A percentile compares a stretch with the other conserved stretches of the same genome.
These are phyloP conservation scores for Cabera pusaria DNA, from an alignment of 2,888 invertebrate species.

Conservation along the genomic window DNA sequence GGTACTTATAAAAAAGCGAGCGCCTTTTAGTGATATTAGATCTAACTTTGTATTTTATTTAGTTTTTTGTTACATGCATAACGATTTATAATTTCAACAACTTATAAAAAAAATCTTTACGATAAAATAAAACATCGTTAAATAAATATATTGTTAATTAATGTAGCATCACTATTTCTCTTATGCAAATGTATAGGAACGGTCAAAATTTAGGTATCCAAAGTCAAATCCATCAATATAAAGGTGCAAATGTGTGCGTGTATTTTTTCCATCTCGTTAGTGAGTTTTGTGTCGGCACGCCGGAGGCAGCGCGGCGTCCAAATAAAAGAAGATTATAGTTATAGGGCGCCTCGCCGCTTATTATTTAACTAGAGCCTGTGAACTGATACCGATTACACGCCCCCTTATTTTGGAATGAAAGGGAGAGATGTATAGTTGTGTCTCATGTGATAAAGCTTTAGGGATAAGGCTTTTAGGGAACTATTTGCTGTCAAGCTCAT, in stretches of 20 bases:
- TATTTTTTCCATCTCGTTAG: constrained; percentile 70
- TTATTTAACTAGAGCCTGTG: constrained; percentile 78
- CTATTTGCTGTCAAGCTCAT: too few relatives aligned
- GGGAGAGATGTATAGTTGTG: constrained; percentile 40
- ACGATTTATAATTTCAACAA: too few relatives aligned
- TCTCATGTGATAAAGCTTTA: constrained; percentile 34
- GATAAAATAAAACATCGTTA: too few relatives aligned
- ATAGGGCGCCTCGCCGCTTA: constrained; percentile 71
- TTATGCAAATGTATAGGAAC: too few relatives aligned
- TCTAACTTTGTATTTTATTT: too few relatives aligned
- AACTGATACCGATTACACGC: constrained; percentile 68
- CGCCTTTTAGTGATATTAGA: too few relatives aligned
- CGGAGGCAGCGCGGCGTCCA: constrained; percentile 59
- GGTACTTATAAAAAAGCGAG: neutral
- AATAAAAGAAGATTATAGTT: constrained; percentile 79
- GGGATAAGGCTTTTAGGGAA: constrained; percentile 22
- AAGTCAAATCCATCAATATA: constrained; percentile 60
- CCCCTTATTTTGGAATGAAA: constrained; percentile 51
- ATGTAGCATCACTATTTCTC: too few relatives aligned
- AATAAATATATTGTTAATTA: too few relatives aligned
- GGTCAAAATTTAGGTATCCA: constrained; percentile 39
- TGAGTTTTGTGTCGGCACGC: constrained; percentile 63
- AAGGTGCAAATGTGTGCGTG: constrained; percentile 58
- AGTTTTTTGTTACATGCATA: too few relatives aligned
- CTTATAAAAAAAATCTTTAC: too few relatives aligned